Percentiles rank a stretch among this genome's conserved stretches.
Evolutionary conservation across 2,113 vertebrate species (phyloP).

Genomic region (Stigmatopora nigra): DNA sequence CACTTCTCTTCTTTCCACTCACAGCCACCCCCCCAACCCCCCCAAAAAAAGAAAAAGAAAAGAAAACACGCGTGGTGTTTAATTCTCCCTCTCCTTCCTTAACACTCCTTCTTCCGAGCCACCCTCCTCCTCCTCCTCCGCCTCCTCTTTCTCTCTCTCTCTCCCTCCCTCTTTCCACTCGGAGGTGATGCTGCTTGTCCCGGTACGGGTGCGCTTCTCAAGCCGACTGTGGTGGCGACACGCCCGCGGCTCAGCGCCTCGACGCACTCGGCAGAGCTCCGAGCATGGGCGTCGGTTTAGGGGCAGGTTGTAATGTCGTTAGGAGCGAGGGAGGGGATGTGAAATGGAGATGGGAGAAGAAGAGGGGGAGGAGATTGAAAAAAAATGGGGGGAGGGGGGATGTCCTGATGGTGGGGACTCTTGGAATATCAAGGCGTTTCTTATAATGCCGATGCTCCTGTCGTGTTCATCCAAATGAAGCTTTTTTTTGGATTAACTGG

Average conservation of each 20-base stretch:
- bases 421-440: background rate
- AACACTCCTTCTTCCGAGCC: constrained; percentile 31
- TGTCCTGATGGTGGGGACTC: constrained; percentile 52
- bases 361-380: constrained; percentile 7
- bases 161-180: constrained; percentile 22
- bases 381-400: background rate
- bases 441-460: constrained; percentile 10
- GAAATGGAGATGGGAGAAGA: constrained; percentile 2
- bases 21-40: background rate
- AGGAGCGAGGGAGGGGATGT: constrained; percentile 4
- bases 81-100: constrained; percentile 31
- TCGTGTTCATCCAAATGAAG: constrained; percentile 26
- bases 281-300: constrained; percentile 32
- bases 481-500: constrained; percentile 13
- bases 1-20: constrained; percentile 10
- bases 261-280: constrained; percentile 29
- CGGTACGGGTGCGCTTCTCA: constrained; percentile 42
- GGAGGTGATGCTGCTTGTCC: constrained; percentile 32
- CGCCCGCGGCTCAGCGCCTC: constrained; percentile 14
- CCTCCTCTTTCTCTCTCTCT: constrained; percentile 16
- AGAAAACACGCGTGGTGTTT: constrained; percentile 27
- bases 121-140: constrained; percentile 22
- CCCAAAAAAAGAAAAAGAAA: background rate
- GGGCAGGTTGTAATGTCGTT: constrained; percentile 54
- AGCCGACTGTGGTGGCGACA: constrained; percentile 38